Base-by-base conservation (phyloP, 2,888 invertebrate genomes). In the Acleris sparsana region DNA sequence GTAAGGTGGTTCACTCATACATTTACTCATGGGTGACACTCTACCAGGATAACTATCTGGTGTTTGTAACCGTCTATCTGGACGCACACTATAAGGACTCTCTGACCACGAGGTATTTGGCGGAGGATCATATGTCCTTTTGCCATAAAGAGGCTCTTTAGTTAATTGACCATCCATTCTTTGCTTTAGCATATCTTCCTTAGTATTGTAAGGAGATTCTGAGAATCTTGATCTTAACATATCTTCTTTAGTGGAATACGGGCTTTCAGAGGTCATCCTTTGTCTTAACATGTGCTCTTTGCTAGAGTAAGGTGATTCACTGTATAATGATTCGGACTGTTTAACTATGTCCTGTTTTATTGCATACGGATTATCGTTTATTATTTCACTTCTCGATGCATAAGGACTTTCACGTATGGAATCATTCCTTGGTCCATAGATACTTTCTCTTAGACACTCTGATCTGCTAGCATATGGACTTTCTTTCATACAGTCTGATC, bases 1-100 rank as follows among this genome's bases (percentile, higher is more conserved):
- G 71, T 92, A 92, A 0, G 92, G 92, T 60, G 92, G 92, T 72
- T 92, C 92, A 74, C 92, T 92, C 87, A 92, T 86, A 75, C 89
- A 91, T 79, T 92, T 92, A 63, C 81, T 87, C 85, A 92, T 84
- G 25, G 92, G 91, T 7, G 89, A 90, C 25, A 83, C 69, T 72
- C 92, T 82, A 16, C 87, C 88, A 18, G 89, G 85, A 64, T 79
- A 88, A 73, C 83, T 84, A 0, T 87, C 82, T 39, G 92, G 92
- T 0, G 92, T 92, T 62, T 88, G 89, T 64, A 92, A 74, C 65
- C 89, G 79, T 69, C 93, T 84, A 66, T 93, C 93, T 53, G 90
- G 86, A 70, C 88, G 83, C 13, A 91, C 79, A 43, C 86, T 85
- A 69, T 90, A 93, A 55, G 87, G 76, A 73, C 78, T 88, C 71